phyloP scores from a whole-genome alignment of 2,888 invertebrate genomes.

The Morpho achilles region DNA sequence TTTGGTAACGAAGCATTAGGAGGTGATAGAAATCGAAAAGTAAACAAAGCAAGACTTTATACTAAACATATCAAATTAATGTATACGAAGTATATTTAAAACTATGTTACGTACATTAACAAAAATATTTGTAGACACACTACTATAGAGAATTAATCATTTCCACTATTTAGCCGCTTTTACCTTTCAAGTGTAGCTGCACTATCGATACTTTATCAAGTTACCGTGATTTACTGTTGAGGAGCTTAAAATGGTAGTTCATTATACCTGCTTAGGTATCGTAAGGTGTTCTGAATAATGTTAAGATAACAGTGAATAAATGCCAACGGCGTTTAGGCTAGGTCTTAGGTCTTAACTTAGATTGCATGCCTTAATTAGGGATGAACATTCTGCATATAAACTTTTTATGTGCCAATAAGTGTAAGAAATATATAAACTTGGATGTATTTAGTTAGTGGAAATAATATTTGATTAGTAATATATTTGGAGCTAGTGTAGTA shows the following conservation, averaged over 20 bases:
- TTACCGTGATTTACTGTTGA: constrained; percentile 31
- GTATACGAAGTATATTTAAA: too few relatives aligned
- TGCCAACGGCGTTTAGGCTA: constrained; percentile 30
- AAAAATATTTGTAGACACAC: too few relatives aligned
- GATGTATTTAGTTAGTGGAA: too few relatives aligned
- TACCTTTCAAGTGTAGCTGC: constrained; percentile 14
- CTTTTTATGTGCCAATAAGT: too few relatives aligned
- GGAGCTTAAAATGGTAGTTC: constrained; percentile 33
- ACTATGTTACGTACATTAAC: too few relatives aligned
- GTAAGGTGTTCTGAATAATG: constrained; percentile 35
- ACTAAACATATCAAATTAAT: too few relatives aligned
- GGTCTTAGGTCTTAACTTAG: constrained; percentile 26
- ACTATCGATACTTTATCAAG: constrained; percentile 28
- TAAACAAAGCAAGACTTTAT: too few relatives aligned
- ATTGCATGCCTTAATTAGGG: constrained; percentile 27
- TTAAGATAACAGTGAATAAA: constrained; percentile 33
- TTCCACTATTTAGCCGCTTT: constrained; percentile 10
- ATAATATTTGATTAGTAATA: too few relatives aligned
- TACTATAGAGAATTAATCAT: constrained; percentile 5
- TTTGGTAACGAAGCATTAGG: too few relatives aligned
- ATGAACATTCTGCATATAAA: constrained; percentile 15
- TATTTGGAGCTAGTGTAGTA: too few relatives aligned
- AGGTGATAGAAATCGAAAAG: too few relatives aligned
- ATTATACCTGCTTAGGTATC: constrained; percentile 34
- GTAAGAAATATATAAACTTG: too few relatives aligned